These are phyloP conservation scores for Etia nguti DNA, from an alignment of 2,113 vertebrate genomes.

Conservation along the genomic window DNA sequence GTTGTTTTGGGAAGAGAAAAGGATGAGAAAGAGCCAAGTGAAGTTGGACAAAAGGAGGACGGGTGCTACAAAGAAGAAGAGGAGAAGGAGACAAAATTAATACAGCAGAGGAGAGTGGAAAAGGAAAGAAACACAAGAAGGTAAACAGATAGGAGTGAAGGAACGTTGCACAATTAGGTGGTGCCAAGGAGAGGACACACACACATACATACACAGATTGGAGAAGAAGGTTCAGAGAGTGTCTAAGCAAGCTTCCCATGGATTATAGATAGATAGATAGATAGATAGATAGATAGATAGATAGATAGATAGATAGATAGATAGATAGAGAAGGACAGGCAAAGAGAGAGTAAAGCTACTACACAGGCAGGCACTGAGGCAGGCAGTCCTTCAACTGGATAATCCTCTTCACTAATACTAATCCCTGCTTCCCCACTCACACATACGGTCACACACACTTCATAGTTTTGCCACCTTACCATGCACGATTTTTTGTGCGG, in stretches of 20 bases:
- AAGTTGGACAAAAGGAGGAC: background rate
- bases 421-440: constrained; percentile 33
- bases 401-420: constrained; percentile 58
- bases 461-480: background rate
- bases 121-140: background rate
- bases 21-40: background rate
- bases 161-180: background rate
- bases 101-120: background rate
- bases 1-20: background rate
- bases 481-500: background rate
- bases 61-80: background rate
- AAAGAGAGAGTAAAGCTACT: background rate
- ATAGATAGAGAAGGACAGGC: background rate
- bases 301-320: background rate
- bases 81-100: background rate
- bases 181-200: background rate
- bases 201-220: background rate
- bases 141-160: background rate
- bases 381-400: constrained; percentile 42
- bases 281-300: no score
- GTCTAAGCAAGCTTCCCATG: constrained; percentile 17
- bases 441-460: background rate
- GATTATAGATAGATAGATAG: background rate
- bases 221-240: constrained; percentile 10
- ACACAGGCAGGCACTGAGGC: constrained; percentile 1